phyloP scores from a whole-genome alignment of 2,113 vertebrate species.

The Apteryx owenii region DNA sequence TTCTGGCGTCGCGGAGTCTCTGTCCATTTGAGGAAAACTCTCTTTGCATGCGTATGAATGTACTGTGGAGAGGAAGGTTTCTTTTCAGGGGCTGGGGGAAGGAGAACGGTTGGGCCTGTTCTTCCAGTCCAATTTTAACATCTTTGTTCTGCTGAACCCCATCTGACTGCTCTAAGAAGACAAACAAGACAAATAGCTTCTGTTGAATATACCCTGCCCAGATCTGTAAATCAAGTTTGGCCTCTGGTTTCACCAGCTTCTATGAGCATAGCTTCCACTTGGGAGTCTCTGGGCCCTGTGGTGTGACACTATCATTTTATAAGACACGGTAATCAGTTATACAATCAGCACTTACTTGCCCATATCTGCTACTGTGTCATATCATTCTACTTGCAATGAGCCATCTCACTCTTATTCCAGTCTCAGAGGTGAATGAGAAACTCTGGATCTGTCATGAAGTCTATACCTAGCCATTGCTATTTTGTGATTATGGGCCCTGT shows the following conservation, averaged over 20 bases:
- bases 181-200: background rate
- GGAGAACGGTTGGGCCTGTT: background rate
- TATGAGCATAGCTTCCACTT: background rate
- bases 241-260: background rate
- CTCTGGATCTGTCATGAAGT: background rate
- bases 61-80: background rate
- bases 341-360: background rate
- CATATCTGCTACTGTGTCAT: background rate
- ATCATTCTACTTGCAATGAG: background rate
- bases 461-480: background rate
- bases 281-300: background rate
- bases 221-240: background rate
- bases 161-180: background rate
- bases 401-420: background rate
- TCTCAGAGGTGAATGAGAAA: background rate
- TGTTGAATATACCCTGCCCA: background rate
- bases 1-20: conserved; percentile 8
- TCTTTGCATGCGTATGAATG: background rate
- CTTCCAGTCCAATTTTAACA: conserved; percentile 13
- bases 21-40: background rate
- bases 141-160: background rate
- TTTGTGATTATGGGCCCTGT: background rate
- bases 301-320: background rate
- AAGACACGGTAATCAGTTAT: background rate
- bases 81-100: background rate